A percentile compares a stretch with the other conserved stretches of the same genome.
These are phyloP conservation scores for Brachyopa scutellaris DNA, from an alignment of 2,888 invertebrate genomes.

Conservation along the genomic window DNA sequence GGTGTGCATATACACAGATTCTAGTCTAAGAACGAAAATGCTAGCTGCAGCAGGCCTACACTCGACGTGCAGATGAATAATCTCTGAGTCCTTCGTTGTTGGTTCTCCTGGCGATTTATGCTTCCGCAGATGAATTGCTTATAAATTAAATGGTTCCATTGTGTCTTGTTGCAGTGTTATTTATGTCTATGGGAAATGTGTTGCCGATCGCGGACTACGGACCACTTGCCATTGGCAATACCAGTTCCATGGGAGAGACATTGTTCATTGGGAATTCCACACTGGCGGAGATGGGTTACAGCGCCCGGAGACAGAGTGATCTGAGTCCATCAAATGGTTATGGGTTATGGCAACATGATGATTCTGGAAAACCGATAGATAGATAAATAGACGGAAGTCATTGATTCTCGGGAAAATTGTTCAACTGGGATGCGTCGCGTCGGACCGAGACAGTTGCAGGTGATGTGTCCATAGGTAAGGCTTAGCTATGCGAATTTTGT, in stretches of 20 bases:
- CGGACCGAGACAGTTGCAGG: conserved; percentile 7
- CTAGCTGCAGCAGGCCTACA: conserved; percentile 44
- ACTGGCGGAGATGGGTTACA: conserved; percentile 4
- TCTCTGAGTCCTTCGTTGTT: conserved; percentile 44
- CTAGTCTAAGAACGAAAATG: conserved; percentile 39
- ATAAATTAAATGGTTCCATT: conserved; percentile 73
- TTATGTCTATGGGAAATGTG: conserved; percentile 70
- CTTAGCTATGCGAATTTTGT: neutral
- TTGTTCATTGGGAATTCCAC: conserved; percentile 33
- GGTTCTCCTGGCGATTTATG: conserved; percentile 60
- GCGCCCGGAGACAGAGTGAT: conserved; percentile 22
- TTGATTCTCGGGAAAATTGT: conserved; percentile 57
- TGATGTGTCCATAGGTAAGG: neutral
- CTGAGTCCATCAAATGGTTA: conserved; percentile 72
- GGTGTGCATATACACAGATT: conserved; percentile 61
- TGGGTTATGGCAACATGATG: conserved; percentile 68
- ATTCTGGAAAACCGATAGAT: conserved; percentile 48
- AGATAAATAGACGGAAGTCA: conserved; percentile 61
- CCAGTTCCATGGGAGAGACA: conserved; percentile 51
- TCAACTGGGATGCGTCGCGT: neutral
- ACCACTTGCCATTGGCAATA: conserved; percentile 29
- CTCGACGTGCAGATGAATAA: conserved; percentile 60
- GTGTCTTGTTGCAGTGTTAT: conserved; percentile 71
- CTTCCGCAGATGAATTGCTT: conserved; percentile 73
- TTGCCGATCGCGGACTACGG: conserved; percentile 61